Evolutionary conservation across 1,140 invertebrate species (phyloP), one percentile per base, ranked within the genome.

Genomic region (Pissodes strobi): DNA sequence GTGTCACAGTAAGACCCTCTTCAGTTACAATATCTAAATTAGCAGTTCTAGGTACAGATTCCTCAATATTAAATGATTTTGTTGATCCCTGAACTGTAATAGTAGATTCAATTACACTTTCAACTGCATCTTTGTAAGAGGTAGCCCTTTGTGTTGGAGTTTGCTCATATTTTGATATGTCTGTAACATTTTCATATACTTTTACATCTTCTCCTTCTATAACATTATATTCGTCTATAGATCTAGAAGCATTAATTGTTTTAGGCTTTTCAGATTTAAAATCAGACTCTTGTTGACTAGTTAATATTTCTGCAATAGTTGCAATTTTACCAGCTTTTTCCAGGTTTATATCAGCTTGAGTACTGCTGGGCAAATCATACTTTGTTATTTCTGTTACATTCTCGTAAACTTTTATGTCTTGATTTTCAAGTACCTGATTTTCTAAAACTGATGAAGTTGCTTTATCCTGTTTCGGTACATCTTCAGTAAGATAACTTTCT

Each of bases 101-200:
- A 69, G 83, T 72, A 38, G 76, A 79, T 37, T 84, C 74, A 0
- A 73, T 78, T 2, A 86, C 38, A 53, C 80, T 77, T 64, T 80
- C 79, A 25, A 66, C 41, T 0, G 30, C n/a, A 55, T 69, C 68
- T 37, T 38, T 59, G 46, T 69, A 48, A 4, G 39, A 6, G 2
- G 48, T 64, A 18, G 68, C 68, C 13, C 25, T 58, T 34, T 58
- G 66, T n/a, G 30, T 62, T 10, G 63, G 41, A 9, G 66, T 48
- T 8, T 60, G 55, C 8, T 75, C 51, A 30, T 76, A 66, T 66
- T 34, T 19, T 22, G 30, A 10, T n/a, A 69, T n/a, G n/a, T 63
- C 49, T 25, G 19, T 17, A 25, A 52, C 15, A 27, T 41, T 60
- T 41, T 72, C 70, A 25, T 52, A 63, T n/a, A 48, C 2, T 15